Conservation (phyloP, 2,113 vertebrate species). For the Dissostichus mawsoni region DNA sequence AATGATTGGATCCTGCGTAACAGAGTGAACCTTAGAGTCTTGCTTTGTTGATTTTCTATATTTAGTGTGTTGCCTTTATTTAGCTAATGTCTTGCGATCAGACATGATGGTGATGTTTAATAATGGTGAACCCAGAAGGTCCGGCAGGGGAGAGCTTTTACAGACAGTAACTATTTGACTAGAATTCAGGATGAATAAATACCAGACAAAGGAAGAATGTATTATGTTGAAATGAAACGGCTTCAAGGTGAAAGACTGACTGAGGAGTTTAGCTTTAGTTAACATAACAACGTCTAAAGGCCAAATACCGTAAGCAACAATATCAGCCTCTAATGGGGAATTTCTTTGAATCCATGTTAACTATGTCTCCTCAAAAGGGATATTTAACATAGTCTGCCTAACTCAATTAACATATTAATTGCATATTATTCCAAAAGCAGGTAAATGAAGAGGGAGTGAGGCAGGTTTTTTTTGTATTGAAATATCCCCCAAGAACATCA, state of each 20-base stretch:
- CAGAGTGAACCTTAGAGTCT: no score
- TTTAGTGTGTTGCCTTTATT: no score
- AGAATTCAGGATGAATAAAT: neutral
- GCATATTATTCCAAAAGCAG: neutral
- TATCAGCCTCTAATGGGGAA: neutral
- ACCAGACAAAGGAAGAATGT: neutral
- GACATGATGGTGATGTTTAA: neutral
- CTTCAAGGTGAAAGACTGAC: neutral
- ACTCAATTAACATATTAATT: neutral
- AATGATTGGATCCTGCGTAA: no score
- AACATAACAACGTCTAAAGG: neutral
- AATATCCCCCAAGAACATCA: neutral
- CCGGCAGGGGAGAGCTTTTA: no score
- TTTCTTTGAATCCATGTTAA: conserved; percentile 1
- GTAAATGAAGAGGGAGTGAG: neutral
- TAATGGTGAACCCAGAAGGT: neutral
- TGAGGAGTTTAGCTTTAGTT: neutral
- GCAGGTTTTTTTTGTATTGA: neutral
- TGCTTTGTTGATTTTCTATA: no score
- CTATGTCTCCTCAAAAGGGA: neutral
- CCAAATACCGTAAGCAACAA: neutral
- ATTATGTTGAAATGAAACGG: neutral
- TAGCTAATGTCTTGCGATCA: neutral
- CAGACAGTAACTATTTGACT: neutral
- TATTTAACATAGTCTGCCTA: neutral